Conservation (phyloP, 2,113 vertebrate genomes). For the Epinephelus lanceolatus region DNA sequence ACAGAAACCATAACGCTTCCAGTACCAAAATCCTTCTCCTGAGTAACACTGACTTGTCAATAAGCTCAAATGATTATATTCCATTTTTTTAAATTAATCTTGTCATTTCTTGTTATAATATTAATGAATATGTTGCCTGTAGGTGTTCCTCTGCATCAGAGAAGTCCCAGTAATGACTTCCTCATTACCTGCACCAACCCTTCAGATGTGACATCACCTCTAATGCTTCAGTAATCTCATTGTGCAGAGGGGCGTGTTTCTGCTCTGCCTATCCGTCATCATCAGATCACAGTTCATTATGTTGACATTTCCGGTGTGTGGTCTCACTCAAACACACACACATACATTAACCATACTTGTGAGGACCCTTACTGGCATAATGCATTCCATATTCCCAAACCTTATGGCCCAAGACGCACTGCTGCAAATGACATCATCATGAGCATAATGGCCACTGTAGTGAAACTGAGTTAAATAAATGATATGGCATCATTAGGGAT, state of each 20-base stretch:
- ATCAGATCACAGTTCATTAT: conserved; percentile 60
- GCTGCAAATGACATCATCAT: conserved; percentile 36
- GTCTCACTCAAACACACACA: conserved; percentile 7
- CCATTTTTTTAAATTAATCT: neutral
- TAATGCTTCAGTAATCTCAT: conserved; percentile 66
- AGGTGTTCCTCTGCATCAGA: neutral
- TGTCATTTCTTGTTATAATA: neutral
- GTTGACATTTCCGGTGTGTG: conserved; percentile 60
- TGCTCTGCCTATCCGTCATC: conserved; percentile 48
- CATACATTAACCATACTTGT: neutral
- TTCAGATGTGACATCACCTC: conserved; percentile 64
- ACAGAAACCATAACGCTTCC: no score
- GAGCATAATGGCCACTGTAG: neutral
- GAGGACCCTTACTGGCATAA: conserved; percentile 9
- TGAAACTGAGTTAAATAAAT: conserved; percentile 12
- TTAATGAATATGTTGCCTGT: neutral
- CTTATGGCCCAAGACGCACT: conserved; percentile 2
- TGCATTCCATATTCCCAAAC: conserved; percentile 15
- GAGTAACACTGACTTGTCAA: neutral
- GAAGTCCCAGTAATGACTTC: conserved; percentile 8
- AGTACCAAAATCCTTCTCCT: no score
- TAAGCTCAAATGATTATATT: neutral
- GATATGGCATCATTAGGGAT: neutral
- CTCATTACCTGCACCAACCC: conserved; percentile 32
- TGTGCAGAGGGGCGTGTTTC: conserved; percentile 51